These are phyloP conservation scores for Philereme transversata DNA, from an alignment of 2,888 invertebrate genomes.

Conservation along the genomic window DNA sequence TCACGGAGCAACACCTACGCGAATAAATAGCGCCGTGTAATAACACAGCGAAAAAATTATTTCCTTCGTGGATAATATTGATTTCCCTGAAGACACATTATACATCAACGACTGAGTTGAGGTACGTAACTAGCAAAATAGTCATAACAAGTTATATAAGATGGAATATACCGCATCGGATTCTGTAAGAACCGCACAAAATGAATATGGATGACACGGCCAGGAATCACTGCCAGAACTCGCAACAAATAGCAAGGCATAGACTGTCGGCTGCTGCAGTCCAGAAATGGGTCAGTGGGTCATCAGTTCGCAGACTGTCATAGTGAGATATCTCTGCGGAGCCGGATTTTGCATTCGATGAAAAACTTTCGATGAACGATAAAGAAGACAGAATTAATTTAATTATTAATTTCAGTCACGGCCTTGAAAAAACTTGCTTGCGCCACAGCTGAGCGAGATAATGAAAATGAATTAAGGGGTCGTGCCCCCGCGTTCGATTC, in stretches of 20 bases:
- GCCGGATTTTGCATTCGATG: conserved; percentile 60
- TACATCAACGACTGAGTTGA: conserved; percentile 36
- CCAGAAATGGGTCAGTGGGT: conserved; percentile 76
- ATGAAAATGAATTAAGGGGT: conserved; percentile 65
- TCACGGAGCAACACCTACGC: conserved; percentile 12
- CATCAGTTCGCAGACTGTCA: conserved; percentile 71
- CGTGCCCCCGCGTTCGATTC: conserved; percentile 65
- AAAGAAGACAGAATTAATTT: not conserved
- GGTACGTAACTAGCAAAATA: conserved; percentile 33
- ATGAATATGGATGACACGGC: conserved; percentile 66
- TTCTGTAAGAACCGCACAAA: conserved; percentile 43
- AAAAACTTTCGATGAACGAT: conserved; percentile 5
- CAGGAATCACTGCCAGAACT: conserved; percentile 72
- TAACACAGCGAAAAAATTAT: conserved; percentile 7
- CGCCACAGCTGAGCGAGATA: conserved; percentile 58
- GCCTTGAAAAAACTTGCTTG: conserved; percentile 51
- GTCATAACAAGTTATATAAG: conserved; percentile 40
- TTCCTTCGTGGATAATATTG: conserved; percentile 41
- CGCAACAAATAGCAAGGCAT: conserved; percentile 72
- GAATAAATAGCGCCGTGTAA: conserved; percentile 15
- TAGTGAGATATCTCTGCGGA: conserved; percentile 78
- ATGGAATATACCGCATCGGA: conserved; percentile 25
- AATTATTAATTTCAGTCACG: conserved; percentile 59
- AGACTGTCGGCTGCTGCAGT: conserved; percentile 73
- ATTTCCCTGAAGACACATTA: conserved; percentile 48